Base-by-base conservation (phyloP, 2,113 vertebrate genomes). In the Parus major region DNA sequence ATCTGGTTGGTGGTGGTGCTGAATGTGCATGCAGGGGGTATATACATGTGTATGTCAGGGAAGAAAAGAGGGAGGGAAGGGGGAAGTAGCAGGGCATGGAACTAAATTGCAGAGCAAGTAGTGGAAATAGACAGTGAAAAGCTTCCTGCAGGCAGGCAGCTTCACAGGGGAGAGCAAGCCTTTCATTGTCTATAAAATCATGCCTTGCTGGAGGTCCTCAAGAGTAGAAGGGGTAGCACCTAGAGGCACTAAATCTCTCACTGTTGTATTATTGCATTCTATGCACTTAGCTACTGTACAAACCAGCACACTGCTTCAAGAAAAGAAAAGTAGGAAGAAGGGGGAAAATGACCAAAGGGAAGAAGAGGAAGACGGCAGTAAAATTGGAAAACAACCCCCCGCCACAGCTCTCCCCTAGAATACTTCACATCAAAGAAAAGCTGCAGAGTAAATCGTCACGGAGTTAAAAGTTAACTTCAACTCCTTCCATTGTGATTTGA, bases 181-280 rank as follows among this genome's bases (percentile, higher is more conserved):
- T 94, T 95, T 97, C 86, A 90, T 91, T 92, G 92, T 96, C 96
- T 97, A 80, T 86, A 95, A 93, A 96, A 95, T 94, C 87, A 60
- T 59, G 95, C 96, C 91, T 97, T 92, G 93, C 86, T 97, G 95
- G 96, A 97, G 89, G 86, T 97, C 91, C 92, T 92, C 92, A 69
- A 77, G 78, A 92, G 82, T 70, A 85, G 71, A 92, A 95, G 93
- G 75, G 94, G 63, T 95, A 89, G 69, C 10, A 82, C 93, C 94
- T 94, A 75, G 73, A 96, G 96, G 87, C 60, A 92, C 90, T 80
- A 90, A 94, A 95, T 83, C 95, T 97, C 83, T 88, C 68, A 70
- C 49, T 57, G 71, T 66, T 97, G 76, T n/a, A 95, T 91, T 93
- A 90, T 81, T 88, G 90, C 78, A 95, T 82, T 96, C 82, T 95